phyloP scores from a whole-genome alignment of 2,888 invertebrate species.

The Agrotis ipsilon region DNA sequence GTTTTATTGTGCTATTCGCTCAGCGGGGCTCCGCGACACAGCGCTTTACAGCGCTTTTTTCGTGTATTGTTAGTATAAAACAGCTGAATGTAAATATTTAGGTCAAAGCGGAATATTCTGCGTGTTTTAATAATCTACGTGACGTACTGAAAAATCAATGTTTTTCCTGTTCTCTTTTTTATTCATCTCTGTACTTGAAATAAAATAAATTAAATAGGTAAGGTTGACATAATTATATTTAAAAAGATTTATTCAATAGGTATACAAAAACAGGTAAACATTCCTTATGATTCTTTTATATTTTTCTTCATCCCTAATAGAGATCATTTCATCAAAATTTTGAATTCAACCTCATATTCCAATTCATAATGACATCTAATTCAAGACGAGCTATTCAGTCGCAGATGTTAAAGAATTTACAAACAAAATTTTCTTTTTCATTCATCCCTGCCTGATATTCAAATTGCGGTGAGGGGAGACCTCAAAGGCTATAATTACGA shows the following conservation, averaged over 20 bases:
- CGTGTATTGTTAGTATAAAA: slow-evolving; percentile 54
- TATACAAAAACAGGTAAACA: slow-evolving; percentile 2
- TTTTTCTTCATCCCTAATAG: slow-evolving; percentile 9
- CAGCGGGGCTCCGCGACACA: slow-evolving; percentile 59
- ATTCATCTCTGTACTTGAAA: not conserved
- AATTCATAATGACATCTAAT: slow-evolving; percentile 29
- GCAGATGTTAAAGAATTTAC: slow-evolving; percentile 76
- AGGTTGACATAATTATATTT: not conserved
- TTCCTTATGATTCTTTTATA: not conserved
- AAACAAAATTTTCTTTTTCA: slow-evolving; percentile 69
- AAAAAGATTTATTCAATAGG: not conserved
- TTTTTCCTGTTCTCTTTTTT: slow-evolving; percentile 7
- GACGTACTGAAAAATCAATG: slow-evolving; percentile 8
- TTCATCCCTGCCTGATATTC: slow-evolving; percentile 69
- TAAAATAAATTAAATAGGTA: not conserved
- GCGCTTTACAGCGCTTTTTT: slow-evolving; percentile 62
- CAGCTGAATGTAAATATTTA: slow-evolving; percentile 49
- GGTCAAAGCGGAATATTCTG: slow-evolving; percentile 55
- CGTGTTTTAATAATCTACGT: slow-evolving; percentile 37
- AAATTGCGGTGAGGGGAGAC: slow-evolving; percentile 69
- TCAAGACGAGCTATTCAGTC: slow-evolving; percentile 60
- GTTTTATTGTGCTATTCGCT: slow-evolving; percentile 77
- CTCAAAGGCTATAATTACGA: slow-evolving; percentile 80
- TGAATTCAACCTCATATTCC: slow-evolving; percentile 20
- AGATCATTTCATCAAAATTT: slow-evolving; percentile 26